phyloP scores from a whole-genome alignment of 2,113 vertebrate species.

The Ahaetulla prasina region DNA sequence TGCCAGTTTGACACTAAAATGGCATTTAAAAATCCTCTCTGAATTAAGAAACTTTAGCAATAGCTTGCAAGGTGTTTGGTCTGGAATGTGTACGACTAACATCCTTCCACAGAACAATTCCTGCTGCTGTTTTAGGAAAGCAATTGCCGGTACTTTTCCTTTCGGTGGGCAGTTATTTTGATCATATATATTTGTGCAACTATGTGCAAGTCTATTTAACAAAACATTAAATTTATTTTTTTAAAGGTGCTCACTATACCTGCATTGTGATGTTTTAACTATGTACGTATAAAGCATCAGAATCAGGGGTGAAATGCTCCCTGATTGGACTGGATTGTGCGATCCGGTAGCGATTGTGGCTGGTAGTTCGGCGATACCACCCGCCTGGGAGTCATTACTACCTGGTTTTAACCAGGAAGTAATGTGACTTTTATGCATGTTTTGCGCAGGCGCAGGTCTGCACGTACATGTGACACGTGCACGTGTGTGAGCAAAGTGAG shows the following conservation, averaged over 20 bases:
- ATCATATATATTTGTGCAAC: background rate
- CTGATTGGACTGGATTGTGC: too few species aligned
- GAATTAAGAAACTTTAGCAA: background rate
- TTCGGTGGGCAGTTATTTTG: background rate
- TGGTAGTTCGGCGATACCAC: too few species aligned
- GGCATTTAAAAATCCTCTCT: background rate
- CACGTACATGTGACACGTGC: too few species aligned
- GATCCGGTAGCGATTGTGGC: too few species aligned
- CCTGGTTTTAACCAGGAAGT: too few species aligned
- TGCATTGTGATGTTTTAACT: background rate
- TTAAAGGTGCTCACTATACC: background rate
- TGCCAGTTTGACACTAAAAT: background rate
- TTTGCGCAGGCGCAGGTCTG: too few species aligned
- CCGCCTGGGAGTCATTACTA: too few species aligned
- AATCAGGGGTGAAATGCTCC: too few species aligned
- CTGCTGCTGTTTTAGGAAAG: background rate
- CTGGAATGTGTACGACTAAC: background rate
- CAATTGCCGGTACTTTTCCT: background rate
- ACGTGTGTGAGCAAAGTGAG: too few species aligned
- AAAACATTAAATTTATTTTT: background rate
- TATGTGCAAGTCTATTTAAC: background rate
- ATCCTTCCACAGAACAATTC: background rate
- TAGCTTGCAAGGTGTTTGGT: background rate
- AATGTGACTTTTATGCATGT: too few species aligned
- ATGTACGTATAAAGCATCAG: background rate